Percentiles rank a stretch among this genome's conserved stretches.
phyloP scores from a whole-genome alignment of 2,888 invertebrate genomes.

The Lasioglossum leucozonium region DNA sequence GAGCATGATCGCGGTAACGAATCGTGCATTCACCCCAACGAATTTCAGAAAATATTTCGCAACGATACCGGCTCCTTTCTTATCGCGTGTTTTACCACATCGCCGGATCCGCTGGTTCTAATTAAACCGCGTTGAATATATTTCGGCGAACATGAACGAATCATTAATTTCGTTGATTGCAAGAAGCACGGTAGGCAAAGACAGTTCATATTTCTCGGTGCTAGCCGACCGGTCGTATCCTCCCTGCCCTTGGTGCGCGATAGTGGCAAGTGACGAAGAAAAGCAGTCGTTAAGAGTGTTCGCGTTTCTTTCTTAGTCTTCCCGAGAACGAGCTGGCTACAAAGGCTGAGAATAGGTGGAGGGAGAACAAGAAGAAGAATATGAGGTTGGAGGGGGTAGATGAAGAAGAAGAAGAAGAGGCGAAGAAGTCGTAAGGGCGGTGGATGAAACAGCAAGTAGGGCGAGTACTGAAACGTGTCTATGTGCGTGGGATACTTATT shows the following conservation, averaged over 20 bases:
- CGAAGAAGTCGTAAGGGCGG: constrained; percentile 23
- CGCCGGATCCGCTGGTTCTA: constrained; percentile 29
- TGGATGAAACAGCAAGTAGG: constrained; percentile 58
- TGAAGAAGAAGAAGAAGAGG: constrained; percentile 1
- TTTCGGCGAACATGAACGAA: constrained; percentile 57
- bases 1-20: not conserved
- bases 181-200: constrained; percentile 53
- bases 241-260: not conserved
- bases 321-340: constrained; percentile 42
- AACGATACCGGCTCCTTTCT: constrained; percentile 39
- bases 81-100: constrained; percentile 28
- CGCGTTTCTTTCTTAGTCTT: constrained; percentile 57
- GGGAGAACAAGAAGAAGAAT: constrained; percentile 25
- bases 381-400: not conserved
- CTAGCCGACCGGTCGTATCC: constrained; percentile 24
- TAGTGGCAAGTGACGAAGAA: constrained; percentile 64
- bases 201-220: constrained; percentile 51
- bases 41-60: constrained; percentile 15
- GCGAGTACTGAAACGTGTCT: constrained; percentile 69
- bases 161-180: constrained; percentile 69
- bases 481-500: constrained; percentile 70
- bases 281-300: constrained; percentile 68
- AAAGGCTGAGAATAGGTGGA: constrained; percentile 15
- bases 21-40: not conserved
- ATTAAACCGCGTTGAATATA: constrained; percentile 55